These are phyloP conservation scores for Etheostoma spectabile DNA, from an alignment of 2,113 vertebrate genomes.

Conservation along the genomic window DNA sequence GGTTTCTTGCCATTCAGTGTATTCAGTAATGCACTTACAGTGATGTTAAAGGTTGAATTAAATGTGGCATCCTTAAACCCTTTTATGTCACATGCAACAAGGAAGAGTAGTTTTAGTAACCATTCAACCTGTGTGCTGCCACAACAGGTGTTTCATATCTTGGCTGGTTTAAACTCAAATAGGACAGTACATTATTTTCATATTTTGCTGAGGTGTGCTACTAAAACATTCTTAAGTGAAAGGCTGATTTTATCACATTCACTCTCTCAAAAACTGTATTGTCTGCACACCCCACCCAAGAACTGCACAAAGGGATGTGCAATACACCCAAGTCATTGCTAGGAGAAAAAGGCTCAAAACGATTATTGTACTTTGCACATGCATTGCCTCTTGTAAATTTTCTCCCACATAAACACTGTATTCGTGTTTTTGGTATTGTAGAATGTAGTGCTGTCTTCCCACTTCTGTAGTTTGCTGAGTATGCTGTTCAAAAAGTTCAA, in stretches of 20 bases:
- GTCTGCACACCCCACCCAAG: slow-evolving; percentile 52
- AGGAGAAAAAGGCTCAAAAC: background rate
- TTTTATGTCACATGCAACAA: background rate
- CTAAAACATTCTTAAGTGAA: background rate
- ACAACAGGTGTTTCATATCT: slow-evolving; percentile 23
- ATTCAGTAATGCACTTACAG: background rate
- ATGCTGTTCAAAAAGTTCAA: background rate
- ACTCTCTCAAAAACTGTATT: slow-evolving; percentile 42
- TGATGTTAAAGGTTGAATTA: background rate
- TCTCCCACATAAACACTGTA: background rate
- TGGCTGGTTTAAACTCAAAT: background rate
- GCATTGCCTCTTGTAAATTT: background rate
- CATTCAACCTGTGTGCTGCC: background rate
- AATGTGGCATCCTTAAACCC: background rate
- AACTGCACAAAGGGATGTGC: background rate
- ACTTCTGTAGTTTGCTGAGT: background rate
- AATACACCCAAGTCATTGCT: background rate
- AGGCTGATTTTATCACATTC: slow-evolving; percentile 41
- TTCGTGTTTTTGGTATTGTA: background rate
- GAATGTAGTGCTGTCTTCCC: background rate
- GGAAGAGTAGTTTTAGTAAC: background rate
- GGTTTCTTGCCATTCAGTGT: background rate
- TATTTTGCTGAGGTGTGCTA: slow-evolving; percentile 31
- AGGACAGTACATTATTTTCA: background rate
- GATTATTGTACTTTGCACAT: slow-evolving; percentile 30